phyloP scores from a whole-genome alignment of 2,797 vertebrate species.

The Hephaestus fuliginosus region DNA sequence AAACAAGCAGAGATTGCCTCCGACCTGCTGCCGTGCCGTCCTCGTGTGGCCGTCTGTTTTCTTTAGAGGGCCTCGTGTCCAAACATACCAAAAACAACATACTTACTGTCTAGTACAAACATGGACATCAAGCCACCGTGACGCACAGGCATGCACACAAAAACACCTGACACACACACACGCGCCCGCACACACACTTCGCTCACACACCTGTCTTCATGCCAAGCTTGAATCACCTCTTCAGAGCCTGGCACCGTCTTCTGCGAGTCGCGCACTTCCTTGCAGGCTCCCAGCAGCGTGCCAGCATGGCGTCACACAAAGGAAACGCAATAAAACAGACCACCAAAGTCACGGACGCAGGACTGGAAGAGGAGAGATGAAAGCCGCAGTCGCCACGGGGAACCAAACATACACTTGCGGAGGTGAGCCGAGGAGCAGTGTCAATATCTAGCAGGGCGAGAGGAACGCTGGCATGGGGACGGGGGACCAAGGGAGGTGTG shows the following conservation, averaged over 20 bases:
- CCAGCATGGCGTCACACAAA: slow-evolving; percentile 68
- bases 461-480: slow-evolving; percentile 38
- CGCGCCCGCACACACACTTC: not conserved
- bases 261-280: slow-evolving; percentile 42
- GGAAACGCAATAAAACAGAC: slow-evolving; percentile 71
- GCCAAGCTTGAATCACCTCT: slow-evolving; percentile 58
- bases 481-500: slow-evolving; percentile 72
- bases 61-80: slow-evolving; percentile 67
- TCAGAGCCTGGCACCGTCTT: slow-evolving; percentile 38
- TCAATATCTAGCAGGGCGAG: slow-evolving; percentile 68
- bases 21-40: slow-evolving; percentile 70
- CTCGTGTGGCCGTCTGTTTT: slow-evolving; percentile 70
- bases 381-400: slow-evolving; percentile 73
- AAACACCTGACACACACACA: slow-evolving; percentile 25
- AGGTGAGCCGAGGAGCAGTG: slow-evolving; percentile 70
- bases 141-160: not conserved
- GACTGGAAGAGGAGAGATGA: slow-evolving; percentile 73
- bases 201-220: slow-evolving; percentile 50
- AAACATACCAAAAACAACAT: slow-evolving; percentile 48
- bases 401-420: slow-evolving; percentile 64
- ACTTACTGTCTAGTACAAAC: slow-evolving; percentile 35
- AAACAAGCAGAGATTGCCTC: slow-evolving; percentile 81
- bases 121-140: slow-evolving; percentile 34
- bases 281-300: slow-evolving; percentile 61
- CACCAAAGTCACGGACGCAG: slow-evolving; percentile 77